phyloP scores from a whole-genome alignment of 2,888 invertebrate genomes.

The Drosophila melanosoma region DNA sequence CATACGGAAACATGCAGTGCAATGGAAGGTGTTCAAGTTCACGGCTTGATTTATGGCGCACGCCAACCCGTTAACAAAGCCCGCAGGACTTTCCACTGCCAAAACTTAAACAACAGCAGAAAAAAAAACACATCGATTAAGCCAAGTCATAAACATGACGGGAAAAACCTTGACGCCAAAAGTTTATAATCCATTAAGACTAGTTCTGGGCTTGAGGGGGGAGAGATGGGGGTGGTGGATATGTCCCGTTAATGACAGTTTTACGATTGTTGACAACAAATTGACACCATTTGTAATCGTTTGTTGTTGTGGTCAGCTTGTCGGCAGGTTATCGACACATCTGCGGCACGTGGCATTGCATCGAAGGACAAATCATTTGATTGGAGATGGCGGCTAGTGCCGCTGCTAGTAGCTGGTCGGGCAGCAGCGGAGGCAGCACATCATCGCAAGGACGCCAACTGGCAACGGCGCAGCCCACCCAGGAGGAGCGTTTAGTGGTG shows the following conservation, averaged over 20 bases:
- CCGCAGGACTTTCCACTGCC: constrained; percentile 43
- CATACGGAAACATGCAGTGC: constrained; percentile 61
- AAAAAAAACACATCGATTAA: constrained; percentile 47
- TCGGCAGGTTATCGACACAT: constrained; percentile 50
- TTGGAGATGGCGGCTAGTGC: constrained; percentile 69
- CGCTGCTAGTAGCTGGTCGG: constrained; percentile 82
- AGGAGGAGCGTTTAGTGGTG: constrained; percentile 84
- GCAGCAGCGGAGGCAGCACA: constrained; percentile 82
- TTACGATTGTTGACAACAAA: constrained; percentile 79
- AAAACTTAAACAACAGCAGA: constrained; percentile 21
- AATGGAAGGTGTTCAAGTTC: constrained; percentile 68
- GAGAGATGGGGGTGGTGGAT: constrained; percentile 11
- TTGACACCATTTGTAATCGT: constrained; percentile 76
- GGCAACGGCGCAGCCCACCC: constrained; percentile 69
- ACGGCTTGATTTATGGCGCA: constrained; percentile 70
- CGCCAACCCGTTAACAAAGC: constrained; percentile 54
- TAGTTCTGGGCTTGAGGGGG: constrained; percentile 9
- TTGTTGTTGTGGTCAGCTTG: constrained; percentile 38
- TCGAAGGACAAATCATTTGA: constrained; percentile 44
- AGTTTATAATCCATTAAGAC: constrained; percentile 72
- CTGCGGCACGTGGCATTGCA: constrained; percentile 52
- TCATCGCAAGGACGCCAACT: constrained; percentile 79
- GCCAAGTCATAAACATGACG: constrained; percentile 44
- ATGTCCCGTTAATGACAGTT: constrained; percentile 68
- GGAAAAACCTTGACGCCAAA: constrained; percentile 67